Evolutionary conservation across 1,140 invertebrate species (phyloP), one percentile per base, ranked within the genome.

Genomic region (Sogatella furcifera): DNA sequence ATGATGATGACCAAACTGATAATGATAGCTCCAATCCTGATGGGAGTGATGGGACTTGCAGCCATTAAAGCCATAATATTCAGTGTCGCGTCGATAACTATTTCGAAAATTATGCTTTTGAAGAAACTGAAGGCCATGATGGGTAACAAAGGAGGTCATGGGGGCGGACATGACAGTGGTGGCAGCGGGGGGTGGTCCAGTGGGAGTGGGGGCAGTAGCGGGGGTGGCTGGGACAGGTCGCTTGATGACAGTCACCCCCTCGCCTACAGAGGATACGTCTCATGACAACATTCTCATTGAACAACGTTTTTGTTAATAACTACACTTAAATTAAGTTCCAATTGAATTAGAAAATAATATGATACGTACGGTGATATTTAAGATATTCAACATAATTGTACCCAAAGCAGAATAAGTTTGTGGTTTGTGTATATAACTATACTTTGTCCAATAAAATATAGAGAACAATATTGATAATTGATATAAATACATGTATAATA

Each of bases 21-120:
- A 34, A 63, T 68, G 61, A 41, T 69, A 38, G 64, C 59, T 11
- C 67, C 67, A 3, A 14, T 67, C 17, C 49, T 67, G 42, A 59
- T 69, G 55, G 63, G 66, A 5, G 21, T 69, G 14, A 67, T 64
- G 43, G 66, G 67, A 52, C 53, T 69, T 5, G 67, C 66, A 53
- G 68, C 68, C 6, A 44, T 69, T 5, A 69, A 69, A 58, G 68
- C 68, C 9, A 59, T 69, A 14, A 63, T 69, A 5, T 53, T 69
- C 11, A 62, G 66, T 13, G 52, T 61, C 4, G 57, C 67, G 1
- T 64, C 68, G 2, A 19, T 69, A 0, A 61, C 64, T 14, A 65
- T 69, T 2, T 63, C 63, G 6, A 69, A 69, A 57, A 66, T 69
- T 10, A 64, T 67, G 59, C 44, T 68, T 3, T 43, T 69, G 46